These are phyloP conservation scores for Bothrops jararaca DNA, from an alignment of 2,113 vertebrate species.

Conservation along the genomic window DNA sequence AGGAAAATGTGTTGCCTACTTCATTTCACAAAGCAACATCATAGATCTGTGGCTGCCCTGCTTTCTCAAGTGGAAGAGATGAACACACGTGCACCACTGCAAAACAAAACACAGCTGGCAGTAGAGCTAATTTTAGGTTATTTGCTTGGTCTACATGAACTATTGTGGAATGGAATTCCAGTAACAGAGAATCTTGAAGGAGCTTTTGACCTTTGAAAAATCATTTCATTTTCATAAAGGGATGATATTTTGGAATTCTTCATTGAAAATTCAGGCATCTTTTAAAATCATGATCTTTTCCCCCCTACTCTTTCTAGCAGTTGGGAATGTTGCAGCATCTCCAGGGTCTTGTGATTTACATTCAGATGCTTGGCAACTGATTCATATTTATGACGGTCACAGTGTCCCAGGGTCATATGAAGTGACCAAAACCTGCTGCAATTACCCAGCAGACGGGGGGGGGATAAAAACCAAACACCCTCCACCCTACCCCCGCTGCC, in stretches of 20 bases:
- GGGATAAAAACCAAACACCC: too few species aligned
- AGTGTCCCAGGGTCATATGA: too few species aligned
- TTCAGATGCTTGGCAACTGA: too few species aligned
- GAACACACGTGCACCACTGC: background rate
- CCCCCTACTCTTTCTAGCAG: background rate
- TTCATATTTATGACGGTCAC: too few species aligned
- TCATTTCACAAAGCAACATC: background rate
- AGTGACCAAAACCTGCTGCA: too few species aligned
- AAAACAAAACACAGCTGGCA: slow-evolving; percentile 29
- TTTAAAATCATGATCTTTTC: background rate
- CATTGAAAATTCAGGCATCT: background rate
- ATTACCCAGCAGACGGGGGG: too few species aligned
- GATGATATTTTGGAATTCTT: background rate
- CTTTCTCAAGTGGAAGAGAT: slow-evolving; percentile 9
- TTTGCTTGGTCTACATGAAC: slow-evolving; percentile 13
- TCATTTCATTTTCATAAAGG: background rate
- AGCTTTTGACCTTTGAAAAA: slow-evolving; percentile 4
- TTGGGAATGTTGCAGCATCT: too few species aligned
- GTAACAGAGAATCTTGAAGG: background rate
- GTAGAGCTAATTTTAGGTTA: slow-evolving; percentile 20
- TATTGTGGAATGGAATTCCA: slow-evolving; percentile 19
- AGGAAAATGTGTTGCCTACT: background rate
- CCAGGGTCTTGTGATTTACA: too few species aligned
- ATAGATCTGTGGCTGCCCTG: background rate
- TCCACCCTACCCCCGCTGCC: too few species aligned